A percentile compares a stretch with the other conserved stretches of the same genome.
phyloP scores from a whole-genome alignment of 2,888 invertebrate genomes.

The Drosophila nr. fundita region DNA sequence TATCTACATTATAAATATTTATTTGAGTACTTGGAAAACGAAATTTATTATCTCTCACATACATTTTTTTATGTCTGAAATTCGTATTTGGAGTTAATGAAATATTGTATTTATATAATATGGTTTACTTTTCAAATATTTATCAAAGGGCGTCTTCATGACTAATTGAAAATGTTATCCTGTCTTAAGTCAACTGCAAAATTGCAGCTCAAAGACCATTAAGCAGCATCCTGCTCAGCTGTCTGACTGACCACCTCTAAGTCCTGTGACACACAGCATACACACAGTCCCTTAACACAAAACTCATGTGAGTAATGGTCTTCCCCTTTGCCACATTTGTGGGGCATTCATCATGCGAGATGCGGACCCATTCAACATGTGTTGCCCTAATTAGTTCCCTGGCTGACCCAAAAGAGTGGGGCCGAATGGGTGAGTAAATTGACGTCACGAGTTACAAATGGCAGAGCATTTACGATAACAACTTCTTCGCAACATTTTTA shows the following conservation, averaged over 20 bases:
- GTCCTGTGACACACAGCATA: conserved; percentile 11
- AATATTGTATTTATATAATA: neutral
- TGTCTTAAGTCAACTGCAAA: conserved; percentile 20
- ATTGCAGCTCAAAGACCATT: conserved; percentile 20
- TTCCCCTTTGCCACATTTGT: conserved; percentile 51
- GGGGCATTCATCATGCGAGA: conserved; percentile 61
- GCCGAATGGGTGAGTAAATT: conserved; percentile 55
- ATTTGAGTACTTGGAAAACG: neutral
- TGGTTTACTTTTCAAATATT: conserved; percentile 1
- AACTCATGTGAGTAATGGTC: conserved; percentile 63
- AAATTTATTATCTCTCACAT: neutral
- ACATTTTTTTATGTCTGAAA: neutral
- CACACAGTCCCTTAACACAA: conserved; percentile 13
- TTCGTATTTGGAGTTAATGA: neutral
- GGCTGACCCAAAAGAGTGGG: neutral
- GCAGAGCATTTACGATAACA: conserved; percentile 44
- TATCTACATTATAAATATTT: neutral
- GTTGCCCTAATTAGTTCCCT: conserved; percentile 67
- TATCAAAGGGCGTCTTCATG: conserved; percentile 13
- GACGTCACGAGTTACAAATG: conserved; percentile 43
- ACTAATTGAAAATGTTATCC: conserved; percentile 30
- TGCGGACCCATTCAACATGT: conserved; percentile 58
- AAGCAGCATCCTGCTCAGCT: conserved; percentile 21
- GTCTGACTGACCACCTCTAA: conserved; percentile 18
- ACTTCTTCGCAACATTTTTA: conserved; percentile 30